Base-by-base conservation (phyloP, 2,797 vertebrate species). In the Saguinus oedipus region DNA sequence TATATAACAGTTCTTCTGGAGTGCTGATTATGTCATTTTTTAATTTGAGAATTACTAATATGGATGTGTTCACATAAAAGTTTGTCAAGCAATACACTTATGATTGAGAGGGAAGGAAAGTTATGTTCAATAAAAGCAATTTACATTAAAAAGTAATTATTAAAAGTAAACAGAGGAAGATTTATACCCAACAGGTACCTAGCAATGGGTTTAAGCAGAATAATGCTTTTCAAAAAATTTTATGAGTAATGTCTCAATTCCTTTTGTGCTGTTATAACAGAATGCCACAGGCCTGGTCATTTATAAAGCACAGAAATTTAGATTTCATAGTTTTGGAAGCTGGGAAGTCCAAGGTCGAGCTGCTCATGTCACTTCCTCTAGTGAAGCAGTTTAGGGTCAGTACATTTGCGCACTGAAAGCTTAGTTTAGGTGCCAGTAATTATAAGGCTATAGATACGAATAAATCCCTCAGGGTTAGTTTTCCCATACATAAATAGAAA, bases 101-200 rank as follows among this genome's bases (percentile, higher is more conserved):
- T 36, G n/a, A 97, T 76, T 78, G 50, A 27, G 42, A 7, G 36
- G n/a, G 46, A 55, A 93, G n/a, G n/a, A 81, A 93, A 64, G 17
- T 76, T 95, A 68, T 61, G 64, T 57, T 91, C 86, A 85, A 50
- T 81, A 88, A 81, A 95, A 83, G 61, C 33, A 48, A 5, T 88
- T 83, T 81, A 76, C 55, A 94, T 44, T 87, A 83, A 50, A 92
- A 84, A 80, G 48, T 53, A 78, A 88, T 94, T 88, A 80, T 68
- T 59, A 27, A 80, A 82, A 88, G 48, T 85, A 59, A n/a, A 39
- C 44, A 91, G 33, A 93, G 36, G 39, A 93, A 46, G 46, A 76
- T 70, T 83, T 87, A 72, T 59, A 85, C 36, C 68, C 26, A 8
- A 15, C 14, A 78, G 24, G 24, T 17, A 86, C 6, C n/a, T 75